Base-by-base conservation (phyloP, 1,140 invertebrate species). In the Tachypleus tridentatus region DNA sequence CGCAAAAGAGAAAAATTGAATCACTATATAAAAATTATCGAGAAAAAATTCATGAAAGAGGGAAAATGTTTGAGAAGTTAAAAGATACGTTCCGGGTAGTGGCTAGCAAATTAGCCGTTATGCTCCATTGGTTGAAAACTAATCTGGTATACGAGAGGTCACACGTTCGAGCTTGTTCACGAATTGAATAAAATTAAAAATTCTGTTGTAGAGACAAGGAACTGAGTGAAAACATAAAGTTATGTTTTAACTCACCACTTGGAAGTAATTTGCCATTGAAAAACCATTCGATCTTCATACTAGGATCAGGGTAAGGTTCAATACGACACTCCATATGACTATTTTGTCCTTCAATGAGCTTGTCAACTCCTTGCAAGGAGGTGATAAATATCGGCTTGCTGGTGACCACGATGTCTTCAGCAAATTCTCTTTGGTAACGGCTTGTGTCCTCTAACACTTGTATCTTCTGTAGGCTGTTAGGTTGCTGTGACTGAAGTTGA, bases 381-480 rank as follows among this genome's bases (percentile, higher is more conserved):
- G 89, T 90, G 1, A 88, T 85, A 72, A 97, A 97, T 58, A 83
- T 81, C 3, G 93, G 93, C 63, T 87, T 85, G 74, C 64, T 67
- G 4, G 57, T 61, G 3, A 69, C 60, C 5, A 57, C 8, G 8
- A 58, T 53, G 5, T 71, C 70, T 10, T 70, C 68, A 4, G 63
- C 58, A n/a, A 59, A 88, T 63, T 84, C 84, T 67, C 88, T 85
- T 67, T 90, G 89, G 76, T 92, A 92, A 56, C 88, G 82, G 0
- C 89, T 91, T 0, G 85, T 80, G 74, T 89, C 83, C 80, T 95
- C 92, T 10, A 95, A 77, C 75, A 89, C 86, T 70, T 88, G 83
- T 62, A 97, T 96, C 76, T 94, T 94, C 75, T 93, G 89, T 69
- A 93, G 79, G 49, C 91, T 91, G 78, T 92, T 89, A 4, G 91